phyloP scores from a whole-genome alignment of 2,888 invertebrate species.

The Diadromus collaris region DNA sequence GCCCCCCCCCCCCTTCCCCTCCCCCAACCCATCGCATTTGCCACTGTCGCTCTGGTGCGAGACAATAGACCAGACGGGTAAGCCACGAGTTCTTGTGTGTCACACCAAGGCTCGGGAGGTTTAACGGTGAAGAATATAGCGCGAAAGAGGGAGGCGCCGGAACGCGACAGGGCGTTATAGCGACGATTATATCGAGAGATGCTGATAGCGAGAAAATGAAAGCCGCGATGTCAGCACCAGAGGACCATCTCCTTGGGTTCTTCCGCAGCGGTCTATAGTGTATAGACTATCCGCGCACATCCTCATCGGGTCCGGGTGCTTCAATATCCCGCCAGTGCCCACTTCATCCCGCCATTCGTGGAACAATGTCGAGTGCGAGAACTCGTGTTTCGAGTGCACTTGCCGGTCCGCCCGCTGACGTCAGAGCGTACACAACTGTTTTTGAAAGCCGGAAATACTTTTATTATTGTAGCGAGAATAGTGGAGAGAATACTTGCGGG shows the following conservation, averaged over 20 bases:
- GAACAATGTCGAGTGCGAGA: constrained; percentile 63
- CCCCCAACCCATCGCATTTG: constrained; percentile 55
- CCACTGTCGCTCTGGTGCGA: constrained; percentile 58
- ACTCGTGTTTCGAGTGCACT: constrained; percentile 57
- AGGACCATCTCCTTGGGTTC: constrained; percentile 26
- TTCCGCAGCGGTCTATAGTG: background rate
- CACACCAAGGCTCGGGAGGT: constrained; percentile 51
- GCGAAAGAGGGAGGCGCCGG: constrained; percentile 9
- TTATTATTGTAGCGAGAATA: background rate
- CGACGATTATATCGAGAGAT: constrained; percentile 74
- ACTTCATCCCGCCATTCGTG: constrained; percentile 39
- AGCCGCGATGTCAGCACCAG: constrained; percentile 71
- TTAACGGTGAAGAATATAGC: constrained; percentile 43
- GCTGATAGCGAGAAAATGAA: constrained; percentile 74
- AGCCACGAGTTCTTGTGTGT: constrained; percentile 61
- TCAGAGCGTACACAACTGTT: constrained; percentile 47
- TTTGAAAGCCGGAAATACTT: constrained; percentile 5
- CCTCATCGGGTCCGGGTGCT: constrained; percentile 49
- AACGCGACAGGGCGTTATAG: constrained; percentile 65
- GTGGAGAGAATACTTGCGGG: background rate
- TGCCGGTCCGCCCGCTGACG: constrained; percentile 42
- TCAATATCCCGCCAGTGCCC: constrained; percentile 43
- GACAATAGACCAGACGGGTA: constrained; percentile 72
- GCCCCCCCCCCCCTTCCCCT: background rate
- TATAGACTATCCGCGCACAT: constrained; percentile 21